Base-by-base conservation (phyloP, 2,888 invertebrate genomes). In the Chouioia cunea region DNA sequence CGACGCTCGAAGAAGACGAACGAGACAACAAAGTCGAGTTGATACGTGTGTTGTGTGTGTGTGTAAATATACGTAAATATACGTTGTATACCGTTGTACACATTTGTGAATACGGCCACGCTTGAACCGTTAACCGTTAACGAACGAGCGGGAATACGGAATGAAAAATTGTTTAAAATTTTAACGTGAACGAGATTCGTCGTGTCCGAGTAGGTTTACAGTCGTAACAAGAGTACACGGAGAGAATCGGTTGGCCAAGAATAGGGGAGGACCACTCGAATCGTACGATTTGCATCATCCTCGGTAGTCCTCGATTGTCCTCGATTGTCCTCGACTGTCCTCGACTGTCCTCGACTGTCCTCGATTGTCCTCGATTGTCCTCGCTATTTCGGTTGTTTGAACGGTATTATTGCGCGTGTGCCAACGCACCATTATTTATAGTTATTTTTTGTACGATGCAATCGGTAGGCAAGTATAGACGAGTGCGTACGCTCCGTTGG, bases 101-200 rank as follows among this genome's bases (percentile, higher is more conserved):
- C 70, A 59, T 70, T 70, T 73, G 67, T 70, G 66, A 73, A 73
- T 70, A 73, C 44, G 12, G 54, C 54, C 70, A 66, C 63, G 2
- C 16, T 68, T 62, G 47, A 60, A n/a, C n/a, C 44, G 22, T 59
- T 47, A 14, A 52, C 53, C 53, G 52, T 52, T 36, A 36, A 57
- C 12, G 36, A 36, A 36, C n/a, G n/a, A 36, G 36, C 36, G 48
- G 23, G 70, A 65, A 50, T 44, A 50, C 3, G 65, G 52, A 65
- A 57, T 27, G 50, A 57, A 27, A 27, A 36, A 36, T 36, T 47
- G 56, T 23, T 20, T 36, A 20, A 56, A 65, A 22, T 16, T 27
- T 36, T 22, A 16, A 48, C 47, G 16, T 22, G n/a, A 60, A 67
- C 22, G 15, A 54, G 43, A 48, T 52, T 20, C 43, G n/a, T n/a